These are phyloP conservation scores for Melanerpes formicivorus DNA, from an alignment of 2,113 vertebrate species.

Conservation along the genomic window DNA sequence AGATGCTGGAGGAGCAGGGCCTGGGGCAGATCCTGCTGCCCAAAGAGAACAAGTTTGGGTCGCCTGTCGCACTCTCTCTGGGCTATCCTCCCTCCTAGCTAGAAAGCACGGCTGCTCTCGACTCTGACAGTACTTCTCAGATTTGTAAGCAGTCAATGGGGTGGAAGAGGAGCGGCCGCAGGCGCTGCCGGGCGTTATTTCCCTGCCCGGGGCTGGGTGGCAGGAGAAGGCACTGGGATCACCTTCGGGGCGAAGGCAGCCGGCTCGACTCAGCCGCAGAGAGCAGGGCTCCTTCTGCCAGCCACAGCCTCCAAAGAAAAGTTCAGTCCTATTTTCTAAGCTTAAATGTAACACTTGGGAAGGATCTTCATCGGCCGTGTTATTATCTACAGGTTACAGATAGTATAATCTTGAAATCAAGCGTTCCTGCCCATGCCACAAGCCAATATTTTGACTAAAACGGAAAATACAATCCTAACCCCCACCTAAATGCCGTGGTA, in stretches of 20 bases:
- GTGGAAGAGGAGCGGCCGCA: rapidly evolving
- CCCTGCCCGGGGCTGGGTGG: not conserved
- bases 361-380: not conserved
- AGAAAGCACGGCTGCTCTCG: not conserved
- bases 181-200: not conserved
- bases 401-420: not conserved
- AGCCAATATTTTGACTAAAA: constrained; percentile 19
- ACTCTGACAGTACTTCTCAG: not conserved
- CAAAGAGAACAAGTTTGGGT: not conserved
- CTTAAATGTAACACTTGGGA: not conserved
- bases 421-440: not conserved
- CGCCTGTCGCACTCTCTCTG: not conserved
- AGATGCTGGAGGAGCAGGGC: not conserved
- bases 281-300: not conserved
- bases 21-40: not conserved
- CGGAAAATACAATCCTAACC: constrained; percentile 4
- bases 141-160: not conserved
- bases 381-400: constrained; percentile 10
- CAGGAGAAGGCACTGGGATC: not conserved
- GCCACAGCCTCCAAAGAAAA: not conserved
- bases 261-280: no score
- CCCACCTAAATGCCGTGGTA: not conserved
- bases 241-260: not conserved
- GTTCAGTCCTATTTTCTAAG: not conserved
- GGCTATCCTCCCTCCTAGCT: not conserved